Evolutionary conservation across 2,797 vertebrate genomes (phyloP).

Genomic region (Salarias fasciatus): DNA sequence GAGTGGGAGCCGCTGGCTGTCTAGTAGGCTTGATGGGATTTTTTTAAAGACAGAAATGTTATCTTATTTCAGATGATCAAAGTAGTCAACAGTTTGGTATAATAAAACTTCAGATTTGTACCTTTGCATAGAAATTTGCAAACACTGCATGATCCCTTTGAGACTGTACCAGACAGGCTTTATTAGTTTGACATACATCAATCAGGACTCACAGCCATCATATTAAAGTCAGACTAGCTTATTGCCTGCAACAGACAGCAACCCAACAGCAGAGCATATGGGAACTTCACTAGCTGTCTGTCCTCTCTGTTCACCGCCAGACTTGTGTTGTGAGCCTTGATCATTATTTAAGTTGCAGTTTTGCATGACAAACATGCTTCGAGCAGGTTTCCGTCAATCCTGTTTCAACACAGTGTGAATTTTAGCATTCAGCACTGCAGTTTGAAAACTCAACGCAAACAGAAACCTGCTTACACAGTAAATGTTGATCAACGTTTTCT

Average conservation of each 20-base stretch:
- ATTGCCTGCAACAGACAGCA: no score
- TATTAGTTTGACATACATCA: no score
- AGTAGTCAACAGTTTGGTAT: no score
- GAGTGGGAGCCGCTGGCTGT: constrained; percentile 49
- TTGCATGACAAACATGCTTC: constrained; percentile 35
- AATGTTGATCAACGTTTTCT: not conserved
- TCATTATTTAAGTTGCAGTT: constrained; percentile 21
- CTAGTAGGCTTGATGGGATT: constrained; percentile 46
- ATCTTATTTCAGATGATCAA: not conserved
- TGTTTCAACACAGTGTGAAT: not conserved
- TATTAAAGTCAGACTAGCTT: no score
- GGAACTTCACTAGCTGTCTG: constrained; percentile 42
- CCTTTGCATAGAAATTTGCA: no score
- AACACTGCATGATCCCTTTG: no score
- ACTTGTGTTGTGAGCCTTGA: constrained; percentile 28
- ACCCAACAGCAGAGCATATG: constrained; percentile 31
- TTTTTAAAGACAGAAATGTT: constrained; percentile 26
- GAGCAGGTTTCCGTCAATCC: constrained; percentile 7
- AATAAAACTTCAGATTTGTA: no score
- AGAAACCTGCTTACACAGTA: not conserved
- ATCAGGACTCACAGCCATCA: no score
- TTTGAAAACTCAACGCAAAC: not conserved
- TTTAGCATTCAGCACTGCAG: not conserved
- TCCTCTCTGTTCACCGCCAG: constrained; percentile 29
- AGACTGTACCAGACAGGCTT: no score